A percentile compares a stretch with the other conserved stretches of the same genome.
Conservation (phyloP, 2,888 invertebrate species). For the Tetragonula carbonaria region DNA sequence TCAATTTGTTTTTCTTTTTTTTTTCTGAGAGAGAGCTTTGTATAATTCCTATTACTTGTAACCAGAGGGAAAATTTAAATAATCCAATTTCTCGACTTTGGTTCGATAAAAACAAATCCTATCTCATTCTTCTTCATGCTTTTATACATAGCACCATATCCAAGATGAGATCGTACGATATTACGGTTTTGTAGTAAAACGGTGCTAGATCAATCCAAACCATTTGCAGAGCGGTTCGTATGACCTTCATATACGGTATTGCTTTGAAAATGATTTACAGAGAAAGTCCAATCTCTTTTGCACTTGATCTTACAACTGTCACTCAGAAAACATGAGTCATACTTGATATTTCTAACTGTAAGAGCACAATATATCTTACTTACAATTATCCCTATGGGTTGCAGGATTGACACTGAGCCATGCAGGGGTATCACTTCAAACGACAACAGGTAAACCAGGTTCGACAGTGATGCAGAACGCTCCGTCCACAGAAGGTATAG, state of each 20-base stretch:
- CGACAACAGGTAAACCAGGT: conserved; percentile 74
- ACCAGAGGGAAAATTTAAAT: neutral
- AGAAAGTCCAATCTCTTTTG: neutral
- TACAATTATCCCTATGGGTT: conserved; percentile 35
- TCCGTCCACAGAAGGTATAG: conserved; percentile 82
- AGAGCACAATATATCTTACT: neutral
- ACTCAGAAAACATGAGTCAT: too few species aligned
- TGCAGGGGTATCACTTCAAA: conserved; percentile 84
- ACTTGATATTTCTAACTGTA: neutral
- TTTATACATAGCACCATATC: conserved; percentile 44
- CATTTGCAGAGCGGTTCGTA: conserved; percentile 72
- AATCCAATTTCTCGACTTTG: neutral
- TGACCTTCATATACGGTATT: conserved; percentile 28
- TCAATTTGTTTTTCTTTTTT: too few species aligned
- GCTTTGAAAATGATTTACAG: conserved; percentile 74
- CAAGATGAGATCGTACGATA: conserved; percentile 64
- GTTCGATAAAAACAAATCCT: neutral
- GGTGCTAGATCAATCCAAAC: conserved; percentile 69
- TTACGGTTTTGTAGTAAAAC: conserved; percentile 71
- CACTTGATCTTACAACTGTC: neutral
- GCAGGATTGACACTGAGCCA: conserved; percentile 83
- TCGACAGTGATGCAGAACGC: conserved; percentile 79
- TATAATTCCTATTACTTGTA: neutral
- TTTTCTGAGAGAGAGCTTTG: too few species aligned
- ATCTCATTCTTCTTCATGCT: accelerated